A percentile compares a stretch with the other conserved stretches of the same genome.
Conservation (phyloP, 2,888 invertebrate species). For the Drosophila tripunctata region DNA sequence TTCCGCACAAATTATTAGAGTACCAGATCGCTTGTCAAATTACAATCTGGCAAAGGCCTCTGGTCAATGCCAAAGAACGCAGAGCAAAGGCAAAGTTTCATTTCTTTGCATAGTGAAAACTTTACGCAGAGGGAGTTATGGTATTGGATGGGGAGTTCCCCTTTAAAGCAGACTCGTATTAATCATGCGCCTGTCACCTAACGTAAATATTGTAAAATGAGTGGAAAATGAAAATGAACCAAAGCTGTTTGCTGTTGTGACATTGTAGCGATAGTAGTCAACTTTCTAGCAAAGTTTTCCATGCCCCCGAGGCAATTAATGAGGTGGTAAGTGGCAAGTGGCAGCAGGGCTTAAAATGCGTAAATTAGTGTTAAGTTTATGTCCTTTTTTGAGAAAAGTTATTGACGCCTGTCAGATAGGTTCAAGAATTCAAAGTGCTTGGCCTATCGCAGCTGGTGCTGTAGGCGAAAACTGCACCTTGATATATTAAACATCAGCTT, state of each 20-base stretch:
- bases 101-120: conserved; percentile 50
- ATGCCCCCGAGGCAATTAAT: conserved; percentile 50
- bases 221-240: conserved; percentile 64
- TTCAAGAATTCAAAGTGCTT: too few species aligned
- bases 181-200: conserved; percentile 77
- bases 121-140: conserved; percentile 24
- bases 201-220: conserved; percentile 70
- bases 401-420: too few species aligned
- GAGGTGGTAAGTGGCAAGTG: conserved; percentile 49
- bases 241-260: conserved; percentile 40
- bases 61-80: conserved; percentile 55
- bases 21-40: conserved; percentile 52
- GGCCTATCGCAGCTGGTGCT: neutral
- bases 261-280: conserved; percentile 64
- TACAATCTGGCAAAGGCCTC: conserved; percentile 41
- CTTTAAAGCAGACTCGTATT: conserved; percentile 59
- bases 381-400: conserved; percentile 22
- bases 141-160: conserved; percentile 31
- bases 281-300: conserved; percentile 61
- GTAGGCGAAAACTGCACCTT: neutral
- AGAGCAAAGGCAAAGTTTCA: conserved; percentile 56
- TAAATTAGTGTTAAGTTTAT: conserved; percentile 42
- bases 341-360: conserved; percentile 38
- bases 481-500: too few species aligned
- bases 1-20: conserved; percentile 1